Evolutionary conservation across 1,140 invertebrate genomes (phyloP).

Genomic region (Sinonovacula constricta): DNA sequence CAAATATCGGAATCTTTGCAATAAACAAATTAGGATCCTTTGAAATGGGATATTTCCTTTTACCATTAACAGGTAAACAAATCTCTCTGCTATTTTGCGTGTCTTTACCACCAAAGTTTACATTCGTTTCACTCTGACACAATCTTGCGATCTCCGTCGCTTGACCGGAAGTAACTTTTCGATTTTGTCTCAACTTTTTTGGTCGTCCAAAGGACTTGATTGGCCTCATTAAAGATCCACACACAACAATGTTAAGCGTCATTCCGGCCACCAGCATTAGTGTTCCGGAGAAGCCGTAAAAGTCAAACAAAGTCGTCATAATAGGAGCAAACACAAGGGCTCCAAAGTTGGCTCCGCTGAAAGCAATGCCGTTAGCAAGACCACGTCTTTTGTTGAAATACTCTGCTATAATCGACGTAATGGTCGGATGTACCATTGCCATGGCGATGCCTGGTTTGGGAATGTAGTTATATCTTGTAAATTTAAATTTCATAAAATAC

Average conservation of each 20-base stretch:
- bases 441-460: no score
- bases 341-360: slow-evolving; percentile 43
- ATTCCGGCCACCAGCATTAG: slow-evolving; percentile 39
- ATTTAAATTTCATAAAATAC: no score
- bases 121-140: background rate
- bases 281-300: slow-evolving; percentile 31
- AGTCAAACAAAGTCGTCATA: slow-evolving; percentile 34
- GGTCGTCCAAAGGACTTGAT: slow-evolving; percentile 31
- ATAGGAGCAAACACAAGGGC: slow-evolving; percentile 44
- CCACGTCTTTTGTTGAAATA: slow-evolving; percentile 43
- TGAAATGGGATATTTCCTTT: no score
- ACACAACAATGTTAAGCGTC: slow-evolving; percentile 22
- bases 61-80: no score
- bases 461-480: no score
- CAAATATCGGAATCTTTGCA: no score
- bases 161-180: background rate
- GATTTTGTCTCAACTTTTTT: background rate
- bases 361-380: slow-evolving; percentile 29
- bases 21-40: no score
- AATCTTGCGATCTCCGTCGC: background rate
- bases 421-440: slow-evolving; percentile 39
- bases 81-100: no score
- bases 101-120: no score
- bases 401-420: slow-evolving; percentile 17
- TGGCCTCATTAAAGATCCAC: slow-evolving; percentile 34